Evolutionary conservation across 2,113 vertebrate genomes (phyloP).

Genomic region (Limanda limanda): DNA sequence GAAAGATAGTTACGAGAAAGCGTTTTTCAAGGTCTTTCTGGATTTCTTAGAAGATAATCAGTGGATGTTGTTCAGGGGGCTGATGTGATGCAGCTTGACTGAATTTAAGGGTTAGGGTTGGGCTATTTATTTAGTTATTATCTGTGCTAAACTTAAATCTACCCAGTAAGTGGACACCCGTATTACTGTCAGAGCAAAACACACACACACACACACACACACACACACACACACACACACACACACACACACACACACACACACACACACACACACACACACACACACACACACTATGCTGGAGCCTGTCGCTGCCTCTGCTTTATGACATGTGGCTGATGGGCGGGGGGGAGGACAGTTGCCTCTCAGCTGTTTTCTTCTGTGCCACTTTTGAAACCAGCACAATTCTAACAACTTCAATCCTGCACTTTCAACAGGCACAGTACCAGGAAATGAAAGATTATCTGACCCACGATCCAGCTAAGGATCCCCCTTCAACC

Average conservation of each 20-base stretch:
- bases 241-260: background rate
- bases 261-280: background rate
- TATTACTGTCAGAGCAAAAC: background rate
- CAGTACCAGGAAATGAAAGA: background rate
- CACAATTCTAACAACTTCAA: background rate
- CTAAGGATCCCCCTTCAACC: background rate
- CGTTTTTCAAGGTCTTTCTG: too few relatives aligned
- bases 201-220: background rate
- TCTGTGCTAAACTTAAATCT: background rate
- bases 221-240: background rate
- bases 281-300: slow-evolving; percentile 5
- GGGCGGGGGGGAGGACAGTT: slow-evolving; percentile 22
- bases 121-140: background rate
- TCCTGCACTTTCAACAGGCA: slow-evolving; percentile 3
- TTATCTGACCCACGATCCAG: background rate
- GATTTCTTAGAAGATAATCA: too few relatives aligned
- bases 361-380: slow-evolving; percentile 58
- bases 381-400: background rate
- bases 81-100: background rate
- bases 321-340: slow-evolving; percentile 1
- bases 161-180: background rate
- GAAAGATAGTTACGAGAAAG: too few relatives aligned
- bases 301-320: background rate
- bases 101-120: background rate
- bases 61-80: too few relatives aligned